phyloP scores from a whole-genome alignment of 2,888 invertebrate species.

The Cenopis cana region DNA sequence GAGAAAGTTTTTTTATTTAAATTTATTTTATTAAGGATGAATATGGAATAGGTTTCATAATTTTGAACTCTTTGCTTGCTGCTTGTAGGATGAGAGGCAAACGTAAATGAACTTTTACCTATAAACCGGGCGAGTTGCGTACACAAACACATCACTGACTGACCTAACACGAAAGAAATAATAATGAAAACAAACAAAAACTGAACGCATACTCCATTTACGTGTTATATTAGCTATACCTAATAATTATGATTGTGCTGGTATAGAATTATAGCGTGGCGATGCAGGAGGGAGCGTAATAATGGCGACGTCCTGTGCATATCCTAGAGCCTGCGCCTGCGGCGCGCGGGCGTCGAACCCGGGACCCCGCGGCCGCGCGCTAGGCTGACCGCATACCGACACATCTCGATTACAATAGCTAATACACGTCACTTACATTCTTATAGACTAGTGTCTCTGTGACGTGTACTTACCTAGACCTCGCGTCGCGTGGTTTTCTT shows the following conservation, averaged over 20 bases:
- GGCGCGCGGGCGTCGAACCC: constrained; percentile 78
- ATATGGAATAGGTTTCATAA: no score
- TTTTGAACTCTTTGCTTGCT: not conserved
- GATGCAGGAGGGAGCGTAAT: constrained; percentile 54
- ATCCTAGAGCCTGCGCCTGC: constrained; percentile 65
- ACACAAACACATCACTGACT: not conserved
- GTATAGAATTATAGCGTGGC: constrained; percentile 35
- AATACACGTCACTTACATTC: constrained; percentile 12
- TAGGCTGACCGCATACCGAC: constrained; percentile 47
- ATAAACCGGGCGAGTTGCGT: not conserved
- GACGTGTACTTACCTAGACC: no score
- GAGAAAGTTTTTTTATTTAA: no score
- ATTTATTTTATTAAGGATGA: no score
- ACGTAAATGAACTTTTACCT: not conserved
- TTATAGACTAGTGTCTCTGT: not conserved
- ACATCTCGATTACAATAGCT: constrained; percentile 31
- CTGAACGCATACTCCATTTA: constrained; percentile 8
- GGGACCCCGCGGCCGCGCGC: constrained; percentile 54
- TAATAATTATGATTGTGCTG: constrained; percentile 31
- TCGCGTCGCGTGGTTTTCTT: no score
- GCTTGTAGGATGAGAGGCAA: not conserved
- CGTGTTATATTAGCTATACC: not conserved
- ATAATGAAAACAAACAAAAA: not conserved
- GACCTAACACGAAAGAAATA: constrained; percentile 1
- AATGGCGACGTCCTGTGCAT: constrained; percentile 75